Evolutionary conservation across 2,888 invertebrate species (phyloP), one percentile per base, ranked within the genome.

Genomic region (Tupiocoris notatus): DNA sequence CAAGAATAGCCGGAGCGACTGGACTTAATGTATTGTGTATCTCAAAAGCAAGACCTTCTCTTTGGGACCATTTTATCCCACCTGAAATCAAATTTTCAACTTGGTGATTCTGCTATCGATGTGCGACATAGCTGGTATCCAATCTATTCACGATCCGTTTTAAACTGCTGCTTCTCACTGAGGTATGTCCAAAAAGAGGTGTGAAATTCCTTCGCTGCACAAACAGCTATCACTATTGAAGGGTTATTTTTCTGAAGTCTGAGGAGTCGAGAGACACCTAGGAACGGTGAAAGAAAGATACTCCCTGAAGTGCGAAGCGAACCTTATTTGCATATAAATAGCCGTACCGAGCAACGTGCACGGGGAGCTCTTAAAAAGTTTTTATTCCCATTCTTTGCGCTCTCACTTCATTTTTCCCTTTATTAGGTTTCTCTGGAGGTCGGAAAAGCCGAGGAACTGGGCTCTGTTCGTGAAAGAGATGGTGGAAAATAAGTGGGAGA

Each of bases 241-340:
- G 70, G 59, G 70, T 59, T 70, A 70, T 70, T 70, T 70, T 70
- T 70, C 70, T 58, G 59, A 57, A 70, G 63, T 63, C 20, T 12
- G 39, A 39, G 39, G 12, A 7, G 6, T 12, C 39, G 39, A 63
- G 70, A 70, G 70, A 70, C 70, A 70, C 70, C n/a, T n/a, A n/a
- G n/a, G n/a, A n/a, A n/a, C 58, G 70, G 67, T 39, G 39, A 56
- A 23, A 67, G 56, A 56, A 23, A 70, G 70, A 70, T 70, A 58
- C 58, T 70, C 70, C 70, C 70, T 59, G 59, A 59, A 68, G 68
- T 68, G 68, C 56, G 58, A 58, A 21, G 57, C 21, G 58, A 67
- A 70, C 70, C 59, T 70, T 70, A 70, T 70, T 70, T 70, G 70
- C 70, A 70, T 70, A 70, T 70, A 70, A 70, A 70, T 70, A 70